These are phyloP conservation scores for Nesogale talazaci DNA, from an alignment of 2,113 vertebrate species.

Conservation along the genomic window DNA sequence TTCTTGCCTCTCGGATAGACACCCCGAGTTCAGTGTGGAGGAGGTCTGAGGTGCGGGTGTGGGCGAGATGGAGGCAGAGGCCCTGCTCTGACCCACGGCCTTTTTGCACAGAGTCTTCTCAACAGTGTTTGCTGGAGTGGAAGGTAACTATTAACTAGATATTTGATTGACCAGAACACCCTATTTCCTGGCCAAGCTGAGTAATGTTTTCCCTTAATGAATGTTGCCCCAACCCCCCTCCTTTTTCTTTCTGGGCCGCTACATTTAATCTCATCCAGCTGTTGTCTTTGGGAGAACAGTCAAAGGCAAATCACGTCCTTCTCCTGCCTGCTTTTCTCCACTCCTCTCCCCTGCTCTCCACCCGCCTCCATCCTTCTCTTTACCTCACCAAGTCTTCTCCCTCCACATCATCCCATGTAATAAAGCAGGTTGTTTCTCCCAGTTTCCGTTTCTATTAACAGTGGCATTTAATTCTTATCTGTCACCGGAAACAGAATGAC, in stretches of 20 bases:
- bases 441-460: constrained; percentile 34
- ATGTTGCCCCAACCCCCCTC: not conserved
- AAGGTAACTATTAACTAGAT: constrained; percentile 24
- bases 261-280: not conserved
- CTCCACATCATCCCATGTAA: constrained; percentile 22
- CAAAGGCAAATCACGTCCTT: not conserved
- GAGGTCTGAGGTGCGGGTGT: not conserved
- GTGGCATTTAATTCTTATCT: constrained; percentile 40
- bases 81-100: not conserved
- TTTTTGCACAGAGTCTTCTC: not conserved
- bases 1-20: not conserved
- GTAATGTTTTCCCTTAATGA: constrained; percentile 8
- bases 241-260: not conserved
- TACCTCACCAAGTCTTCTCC: not conserved
- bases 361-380: not conserved
- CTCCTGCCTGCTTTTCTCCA: not conserved
- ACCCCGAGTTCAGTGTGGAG: not conserved
- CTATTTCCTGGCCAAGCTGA: constrained; percentile 35
- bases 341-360: not conserved
- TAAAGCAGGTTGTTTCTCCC: not conserved
- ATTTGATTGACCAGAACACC: constrained; percentile 54
- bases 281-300: not conserved
- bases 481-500: not conserved
- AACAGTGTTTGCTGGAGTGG: constrained; percentile 7
- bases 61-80: not conserved